Evolutionary conservation across 2,888 invertebrate species (phyloP).

Genomic region (Panzeria rudis): DNA sequence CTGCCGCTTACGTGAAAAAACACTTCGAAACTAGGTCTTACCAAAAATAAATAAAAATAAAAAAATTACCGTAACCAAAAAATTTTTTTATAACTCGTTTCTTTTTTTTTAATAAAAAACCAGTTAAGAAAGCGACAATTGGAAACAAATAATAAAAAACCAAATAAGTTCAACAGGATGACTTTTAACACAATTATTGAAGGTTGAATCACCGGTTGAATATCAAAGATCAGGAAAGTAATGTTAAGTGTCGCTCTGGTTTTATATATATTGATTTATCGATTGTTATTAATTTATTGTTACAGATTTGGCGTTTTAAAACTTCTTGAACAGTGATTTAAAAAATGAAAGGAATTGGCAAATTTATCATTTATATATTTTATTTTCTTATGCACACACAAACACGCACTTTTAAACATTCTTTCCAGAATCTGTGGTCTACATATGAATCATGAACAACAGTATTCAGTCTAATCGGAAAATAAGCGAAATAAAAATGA

Average conservation of each 20-base stretch:
- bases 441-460: slow-evolving; percentile 9
- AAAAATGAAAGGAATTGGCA: slow-evolving; percentile 26
- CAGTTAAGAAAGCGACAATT: slow-evolving; percentile 1
- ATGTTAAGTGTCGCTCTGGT: neutral
- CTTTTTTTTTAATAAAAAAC: neutral
- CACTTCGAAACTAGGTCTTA: slow-evolving; percentile 24
- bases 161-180: neutral
- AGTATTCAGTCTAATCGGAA: slow-evolving; percentile 11
- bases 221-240: neutral
- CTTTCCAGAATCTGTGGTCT: neutral
- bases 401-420: slow-evolving; percentile 24
- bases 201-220: neutral
- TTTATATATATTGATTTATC: neutral
- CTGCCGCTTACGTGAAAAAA: slow-evolving; percentile 35
- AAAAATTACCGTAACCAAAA: slow-evolving; percentile 5
- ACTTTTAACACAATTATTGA: neutral
- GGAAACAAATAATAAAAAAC: neutral
- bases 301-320: neutral
- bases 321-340: neutral
- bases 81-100: neutral
- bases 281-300: neutral
- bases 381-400: neutral
- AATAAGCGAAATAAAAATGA: slow-evolving; percentile 21
- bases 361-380: neutral
- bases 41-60: slow-evolving; percentile 34